Conservation (phyloP, 2,888 invertebrate species). For the Drosophila putrida region DNA sequence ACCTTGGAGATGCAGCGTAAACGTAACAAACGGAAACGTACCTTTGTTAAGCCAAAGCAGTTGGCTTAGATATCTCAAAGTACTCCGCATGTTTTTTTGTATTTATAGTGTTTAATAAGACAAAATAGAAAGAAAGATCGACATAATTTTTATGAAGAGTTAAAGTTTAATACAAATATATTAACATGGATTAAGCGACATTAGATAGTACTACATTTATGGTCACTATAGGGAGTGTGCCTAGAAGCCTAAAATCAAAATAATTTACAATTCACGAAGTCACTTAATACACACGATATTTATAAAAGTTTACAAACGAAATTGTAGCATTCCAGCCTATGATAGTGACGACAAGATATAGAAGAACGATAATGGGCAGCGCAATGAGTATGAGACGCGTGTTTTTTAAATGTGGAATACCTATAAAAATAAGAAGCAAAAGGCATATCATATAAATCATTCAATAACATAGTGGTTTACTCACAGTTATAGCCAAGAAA, state of each 20-base stretch:
- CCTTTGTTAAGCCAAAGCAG: conserved; percentile 88
- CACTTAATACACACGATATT: conserved; percentile 89
- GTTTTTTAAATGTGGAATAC: conserved; percentile 94
- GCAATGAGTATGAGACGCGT: conserved; percentile 94
- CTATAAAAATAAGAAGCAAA: conserved; percentile 85
- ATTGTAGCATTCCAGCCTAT: conserved; percentile 94
- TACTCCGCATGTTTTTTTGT: background rate
- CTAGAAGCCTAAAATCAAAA: conserved; percentile 61
- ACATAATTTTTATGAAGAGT: conserved; percentile 29
- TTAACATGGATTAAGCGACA: conserved; percentile 52
- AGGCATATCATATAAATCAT: conserved; percentile 3
- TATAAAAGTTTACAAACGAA: conserved; percentile 93
- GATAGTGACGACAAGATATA: conserved; percentile 92
- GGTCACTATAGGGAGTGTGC: conserved; percentile 44
- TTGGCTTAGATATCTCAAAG: conserved; percentile 77
- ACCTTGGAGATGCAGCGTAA: conserved; percentile 89
- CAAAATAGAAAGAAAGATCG: conserved; percentile 14
- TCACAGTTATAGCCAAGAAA: conserved; percentile 98
- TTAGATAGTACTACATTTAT: conserved; percentile 52
- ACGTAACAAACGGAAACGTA: conserved; percentile 88
- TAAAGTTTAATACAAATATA: conserved; percentile 42
- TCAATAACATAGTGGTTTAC: conserved; percentile 79
- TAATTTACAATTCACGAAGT: conserved; percentile 64
- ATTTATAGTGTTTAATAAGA: no score
- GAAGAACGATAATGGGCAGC: conserved; percentile 90